Percentiles rank a stretch among this genome's conserved stretches.
phyloP scores from a whole-genome alignment of 2,113 vertebrate genomes.

The Empidonax alnorum region DNA sequence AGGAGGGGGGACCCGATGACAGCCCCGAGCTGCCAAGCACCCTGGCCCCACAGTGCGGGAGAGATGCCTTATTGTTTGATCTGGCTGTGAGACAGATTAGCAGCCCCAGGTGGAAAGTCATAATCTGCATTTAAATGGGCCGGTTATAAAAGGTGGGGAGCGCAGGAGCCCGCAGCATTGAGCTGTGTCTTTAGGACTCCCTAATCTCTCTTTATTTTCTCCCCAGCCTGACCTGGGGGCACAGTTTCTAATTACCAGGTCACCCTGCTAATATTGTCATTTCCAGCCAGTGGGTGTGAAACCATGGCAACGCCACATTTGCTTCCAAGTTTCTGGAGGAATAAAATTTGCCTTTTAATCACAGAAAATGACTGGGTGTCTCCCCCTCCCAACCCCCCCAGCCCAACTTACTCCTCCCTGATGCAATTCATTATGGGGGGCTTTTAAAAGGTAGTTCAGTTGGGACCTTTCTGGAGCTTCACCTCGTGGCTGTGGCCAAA shows the following conservation, averaged over 20 bases:
- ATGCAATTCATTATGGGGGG: accelerated
- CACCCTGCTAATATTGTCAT: slow-evolving; percentile 66
- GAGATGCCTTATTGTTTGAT: slow-evolving; percentile 53
- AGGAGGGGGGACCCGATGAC: neutral
- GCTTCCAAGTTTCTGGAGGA: slow-evolving; percentile 43
- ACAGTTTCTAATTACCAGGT: slow-evolving; percentile 69
- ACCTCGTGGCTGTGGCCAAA: neutral
- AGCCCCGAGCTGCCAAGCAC: neutral
- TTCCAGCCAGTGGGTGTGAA: slow-evolving; percentile 70
- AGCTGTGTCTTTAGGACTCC: slow-evolving; percentile 70
- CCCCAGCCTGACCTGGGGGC: slow-evolving; percentile 68
- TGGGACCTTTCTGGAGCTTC: neutral
- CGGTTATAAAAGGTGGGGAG: slow-evolving; percentile 55
- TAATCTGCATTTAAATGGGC: slow-evolving; percentile 55
- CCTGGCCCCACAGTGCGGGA: slow-evolving; percentile 6
- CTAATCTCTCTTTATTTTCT: slow-evolving; percentile 68
- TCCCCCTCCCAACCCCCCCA: neutral
- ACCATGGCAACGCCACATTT: slow-evolving; percentile 44
- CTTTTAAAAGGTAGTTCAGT: neutral
- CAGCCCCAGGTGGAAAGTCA: slow-evolving; percentile 69
- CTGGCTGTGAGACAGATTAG: slow-evolving; percentile 66
- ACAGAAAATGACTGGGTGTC: slow-evolving; percentile 37
- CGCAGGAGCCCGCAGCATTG: slow-evolving; percentile 58
- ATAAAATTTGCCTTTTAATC: slow-evolving; percentile 62
- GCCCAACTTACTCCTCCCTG: neutral